Base-by-base conservation (phyloP, 1,140 invertebrate species). In the Bombus superbus region DNA sequence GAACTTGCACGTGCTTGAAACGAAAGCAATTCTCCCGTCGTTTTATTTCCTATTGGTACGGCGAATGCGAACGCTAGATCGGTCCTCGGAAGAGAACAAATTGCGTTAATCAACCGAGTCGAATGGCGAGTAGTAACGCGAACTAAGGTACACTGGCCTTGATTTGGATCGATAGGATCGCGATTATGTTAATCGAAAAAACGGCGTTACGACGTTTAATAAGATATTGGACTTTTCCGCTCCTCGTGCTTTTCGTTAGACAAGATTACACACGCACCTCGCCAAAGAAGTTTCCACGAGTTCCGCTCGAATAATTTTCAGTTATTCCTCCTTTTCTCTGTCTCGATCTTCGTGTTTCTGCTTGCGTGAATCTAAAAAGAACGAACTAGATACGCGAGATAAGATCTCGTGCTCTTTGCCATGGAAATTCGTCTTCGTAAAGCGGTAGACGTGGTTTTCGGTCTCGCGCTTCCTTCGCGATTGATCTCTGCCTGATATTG, bases 271-370 rank as follows among this genome's bases (percentile, higher is more conserved):
- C 74, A 69, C 73, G 76, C 62, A 64, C n/a, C n/a, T 22, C 40
- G n/a, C 59, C n/a, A 57, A 75, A 89, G 81, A 80, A 83, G 71
- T 86, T 84, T n/a, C 44, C 83, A 53, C 40, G 77, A 83, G 89
- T 90, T 91, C 86, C 90, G 86, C 90, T 91, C 89, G 90, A 83
- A 88, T 92, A 92, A 86, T 88, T 88, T 64, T 71, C 77, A 89
- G 87, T 83, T 85, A 86, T 88, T 87, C 44, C 47, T 59, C 74
- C 59, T 66, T 6, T n/a, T 62, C 80, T 28, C 57, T 62, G 28
- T n/a, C 66, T 25, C 47, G 57, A 47, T 79, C 75, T 69, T 75
- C 64, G 69, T 35, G 22, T 75, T 75, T 75, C 85, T 82, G 69
- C 44, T 71, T 8, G 22, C n/a, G 47, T 32, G 81, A 80, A 86